phyloP scores from a whole-genome alignment of 2,888 invertebrate species.

The Athalia circularis region DNA sequence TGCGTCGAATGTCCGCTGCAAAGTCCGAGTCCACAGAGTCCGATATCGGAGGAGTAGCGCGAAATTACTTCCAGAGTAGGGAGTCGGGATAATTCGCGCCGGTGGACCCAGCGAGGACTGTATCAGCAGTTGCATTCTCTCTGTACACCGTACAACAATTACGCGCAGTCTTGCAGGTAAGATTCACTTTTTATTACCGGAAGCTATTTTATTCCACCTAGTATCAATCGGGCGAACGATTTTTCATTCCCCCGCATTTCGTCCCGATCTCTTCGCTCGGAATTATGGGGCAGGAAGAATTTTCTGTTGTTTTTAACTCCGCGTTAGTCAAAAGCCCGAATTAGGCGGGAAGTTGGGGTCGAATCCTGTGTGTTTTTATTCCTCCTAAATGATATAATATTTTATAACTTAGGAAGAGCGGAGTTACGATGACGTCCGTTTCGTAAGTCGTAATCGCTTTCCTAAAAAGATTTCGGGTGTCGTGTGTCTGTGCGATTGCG shows the following conservation, averaged over 20 bases:
- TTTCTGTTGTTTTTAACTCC: too few relatives aligned
- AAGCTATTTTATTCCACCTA: not conserved
- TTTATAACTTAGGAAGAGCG: too few relatives aligned
- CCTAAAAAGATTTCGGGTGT: too few relatives aligned
- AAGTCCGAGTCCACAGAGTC: not conserved
- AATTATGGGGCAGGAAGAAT: too few relatives aligned
- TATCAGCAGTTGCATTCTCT: conserved; percentile 34
- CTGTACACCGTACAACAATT: conserved; percentile 36
- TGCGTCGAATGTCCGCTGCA: not conserved
- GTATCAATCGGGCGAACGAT: not conserved
- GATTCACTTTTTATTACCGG: not conserved
- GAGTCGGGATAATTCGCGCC: conserved; percentile 32
- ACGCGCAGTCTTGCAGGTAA: conserved; percentile 35
- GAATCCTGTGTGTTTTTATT: too few relatives aligned
- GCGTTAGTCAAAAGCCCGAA: too few relatives aligned
- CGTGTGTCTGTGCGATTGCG: not conserved
- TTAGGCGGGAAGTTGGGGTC: too few relatives aligned
- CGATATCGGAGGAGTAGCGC: conserved; percentile 3
- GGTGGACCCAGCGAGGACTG: not conserved
- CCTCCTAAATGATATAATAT: too few relatives aligned
- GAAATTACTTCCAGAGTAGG: conserved; percentile 27
- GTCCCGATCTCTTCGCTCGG: too few relatives aligned
- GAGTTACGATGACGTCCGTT: too few relatives aligned
- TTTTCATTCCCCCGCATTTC: too few relatives aligned
- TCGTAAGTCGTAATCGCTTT: too few relatives aligned